Evolutionary conservation across 2,797 vertebrate genomes (phyloP), one percentile per base, ranked within the genome.

Genomic region (Phoeniculus purpureus): DNA sequence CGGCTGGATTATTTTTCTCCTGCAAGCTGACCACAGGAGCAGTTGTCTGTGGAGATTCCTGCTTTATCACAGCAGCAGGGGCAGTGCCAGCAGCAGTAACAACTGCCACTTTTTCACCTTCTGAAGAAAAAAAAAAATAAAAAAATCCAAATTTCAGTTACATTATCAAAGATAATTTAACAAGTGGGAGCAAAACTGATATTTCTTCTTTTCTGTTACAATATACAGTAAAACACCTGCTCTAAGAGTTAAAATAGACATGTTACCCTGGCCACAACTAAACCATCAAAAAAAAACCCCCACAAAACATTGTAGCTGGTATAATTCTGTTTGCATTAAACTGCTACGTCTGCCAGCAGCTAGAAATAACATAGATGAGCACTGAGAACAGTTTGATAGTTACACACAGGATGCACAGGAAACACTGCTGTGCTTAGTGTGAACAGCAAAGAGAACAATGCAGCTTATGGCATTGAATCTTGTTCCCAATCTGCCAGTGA

Each of bases 21-120:
- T 97, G 97, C 40, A 61, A 31, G n/a, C 93, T 97, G n/a, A 94
- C 88, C 68, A 96, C 85, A 47, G 96, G 47, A 92, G 96, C 96
- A 74, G 97, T 64, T 50, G 96, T 92, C 81, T 94, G 95, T 75
- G 97, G 91, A 90, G 96, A 78, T 27, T 98, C 98, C 74, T 98
- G 98, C 95, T 98, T 99, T 94, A 95, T 87, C 77, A 87, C 78
- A 84, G 93, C 92, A 89, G 90, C 27, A 67, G 91, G 61, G 19
- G 93, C n/a, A 16, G 87, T 21, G 43, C 94, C 3, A n/a, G 96
- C 31, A 90, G 94, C 60, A 79, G 91, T 15, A 94, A 55, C 76
- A 76, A 81, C 86, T 61, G 93, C 54, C 19, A 60, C 67, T 86
- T 97, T 97, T 25, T 95, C 92, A 76, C 87, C 74, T 97, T 97